Percentiles rank a stretch among this genome's conserved stretches.
Conservation (phyloP, 2,113 vertebrate species). For the Thomomys bottae region DNA sequence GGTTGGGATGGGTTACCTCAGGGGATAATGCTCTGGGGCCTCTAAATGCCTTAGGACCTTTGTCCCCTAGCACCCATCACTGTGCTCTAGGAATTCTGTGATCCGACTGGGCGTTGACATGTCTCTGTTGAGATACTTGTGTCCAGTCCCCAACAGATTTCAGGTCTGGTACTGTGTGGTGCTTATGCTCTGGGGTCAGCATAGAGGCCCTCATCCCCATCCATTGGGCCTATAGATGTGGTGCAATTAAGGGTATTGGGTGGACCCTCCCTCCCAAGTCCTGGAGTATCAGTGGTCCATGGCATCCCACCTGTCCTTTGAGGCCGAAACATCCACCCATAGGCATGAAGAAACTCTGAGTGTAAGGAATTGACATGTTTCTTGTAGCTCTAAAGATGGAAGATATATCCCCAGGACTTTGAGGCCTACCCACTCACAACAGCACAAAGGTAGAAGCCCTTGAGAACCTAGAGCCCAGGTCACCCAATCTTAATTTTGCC, state of each 20-base stretch:
- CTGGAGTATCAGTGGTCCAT: not conserved
- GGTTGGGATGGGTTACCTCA: not conserved
- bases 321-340: too few species aligned
- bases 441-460: accelerated
- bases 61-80: not conserved
- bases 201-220: accelerated
- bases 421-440: not conserved
- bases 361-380: not conserved
- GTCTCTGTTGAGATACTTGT: accelerated
- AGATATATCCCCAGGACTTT: not conserved
- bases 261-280: too few species aligned
- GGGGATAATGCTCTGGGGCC: not conserved
- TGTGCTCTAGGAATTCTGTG: accelerated
- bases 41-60: accelerated
- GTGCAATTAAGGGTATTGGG: too few species aligned
- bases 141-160: too few species aligned
- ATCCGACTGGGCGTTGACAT: accelerated
- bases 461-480: not conserved
- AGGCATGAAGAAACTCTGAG: not conserved
- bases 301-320: too few species aligned
- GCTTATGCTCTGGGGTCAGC: accelerated
- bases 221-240: not conserved
- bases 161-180: too few species aligned
- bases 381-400: not conserved
- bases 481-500: not conserved